Evolutionary conservation across 2,797 vertebrate species (phyloP).

Genomic region (Babyrousa celebensis): DNA sequence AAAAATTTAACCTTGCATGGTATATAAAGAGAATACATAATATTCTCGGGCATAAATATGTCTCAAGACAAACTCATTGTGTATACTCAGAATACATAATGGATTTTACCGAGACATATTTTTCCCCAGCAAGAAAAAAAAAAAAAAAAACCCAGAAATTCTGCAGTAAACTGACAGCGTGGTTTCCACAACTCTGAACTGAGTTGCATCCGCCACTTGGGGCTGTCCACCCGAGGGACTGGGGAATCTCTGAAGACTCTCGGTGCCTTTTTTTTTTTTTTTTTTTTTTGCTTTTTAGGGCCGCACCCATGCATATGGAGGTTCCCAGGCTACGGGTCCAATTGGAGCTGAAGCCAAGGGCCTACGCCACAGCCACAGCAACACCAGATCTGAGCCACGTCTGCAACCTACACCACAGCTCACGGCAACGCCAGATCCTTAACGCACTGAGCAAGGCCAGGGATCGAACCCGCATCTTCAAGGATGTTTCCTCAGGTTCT

Average conservation of each 20-base stretch:
- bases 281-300: too few relatives aligned
- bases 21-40: conserved; percentile 92
- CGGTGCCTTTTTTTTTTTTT: neutral
- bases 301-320: too few relatives aligned
- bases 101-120: conserved; percentile 79
- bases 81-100: conserved; percentile 89
- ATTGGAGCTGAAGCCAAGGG: too few relatives aligned
- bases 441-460: too few relatives aligned
- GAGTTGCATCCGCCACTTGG: neutral
- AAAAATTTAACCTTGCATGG: conserved; percentile 91
- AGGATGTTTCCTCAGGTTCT: too few relatives aligned
- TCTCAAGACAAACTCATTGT: conserved; percentile 90
- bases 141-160: conserved; percentile 82
- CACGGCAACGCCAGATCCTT: too few relatives aligned
- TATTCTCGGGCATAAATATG: conserved; percentile 91
- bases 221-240: neutral
- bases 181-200: conserved; percentile 47
- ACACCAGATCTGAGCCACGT: too few relatives aligned
- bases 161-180: conserved; percentile 60
- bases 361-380: too few relatives aligned
- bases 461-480: too few relatives aligned
- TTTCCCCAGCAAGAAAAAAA: conserved; percentile 84
- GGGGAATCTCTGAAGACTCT: neutral
- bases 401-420: too few relatives aligned
- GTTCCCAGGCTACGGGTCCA: too few relatives aligned